These are phyloP conservation scores for Oedothorax gibbosus DNA, from an alignment of 1,140 invertebrate genomes.

Conservation along the genomic window DNA sequence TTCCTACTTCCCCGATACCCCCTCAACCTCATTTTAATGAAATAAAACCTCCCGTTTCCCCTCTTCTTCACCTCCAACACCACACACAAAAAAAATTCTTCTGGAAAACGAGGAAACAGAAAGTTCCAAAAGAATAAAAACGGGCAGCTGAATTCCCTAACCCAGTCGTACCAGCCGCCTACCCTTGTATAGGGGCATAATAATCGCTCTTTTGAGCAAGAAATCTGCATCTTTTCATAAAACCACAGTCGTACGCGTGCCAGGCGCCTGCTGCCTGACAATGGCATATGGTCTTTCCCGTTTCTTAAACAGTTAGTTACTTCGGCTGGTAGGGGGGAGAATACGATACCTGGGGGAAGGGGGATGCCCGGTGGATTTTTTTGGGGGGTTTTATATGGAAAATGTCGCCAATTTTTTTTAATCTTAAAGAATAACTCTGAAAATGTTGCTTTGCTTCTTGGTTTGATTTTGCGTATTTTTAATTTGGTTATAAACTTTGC, in stretches of 20 bases:
- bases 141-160: slow-evolving; percentile 41
- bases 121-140: slow-evolving; percentile 30
- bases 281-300: slow-evolving; percentile 57
- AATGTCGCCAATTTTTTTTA: no score
- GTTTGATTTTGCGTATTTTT: no score
- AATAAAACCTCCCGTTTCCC: slow-evolving; percentile 57
- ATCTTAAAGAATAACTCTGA: no score
- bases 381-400: no score
- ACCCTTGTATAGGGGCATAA: slow-evolving; percentile 26
- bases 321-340: slow-evolving; percentile 4
- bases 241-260: slow-evolving; percentile 14
- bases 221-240: slow-evolving; percentile 52
- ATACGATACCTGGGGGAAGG: neutral
- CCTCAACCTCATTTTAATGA: slow-evolving; percentile 57
- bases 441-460: no score
- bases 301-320: slow-evolving; percentile 49
- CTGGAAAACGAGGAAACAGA: slow-evolving; percentile 34
- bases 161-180: slow-evolving; percentile 47
- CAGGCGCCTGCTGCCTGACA: slow-evolving; percentile 20
- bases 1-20: slow-evolving; percentile 19
- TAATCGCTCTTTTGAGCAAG: slow-evolving; percentile 45
- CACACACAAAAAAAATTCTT: neutral
- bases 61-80: neutral
- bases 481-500: no score
- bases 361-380: neutral